These are phyloP conservation scores for Nematostella vectensis DNA, from an alignment of 92 coral and sea anemone genomes.

Conservation along the genomic window DNA sequence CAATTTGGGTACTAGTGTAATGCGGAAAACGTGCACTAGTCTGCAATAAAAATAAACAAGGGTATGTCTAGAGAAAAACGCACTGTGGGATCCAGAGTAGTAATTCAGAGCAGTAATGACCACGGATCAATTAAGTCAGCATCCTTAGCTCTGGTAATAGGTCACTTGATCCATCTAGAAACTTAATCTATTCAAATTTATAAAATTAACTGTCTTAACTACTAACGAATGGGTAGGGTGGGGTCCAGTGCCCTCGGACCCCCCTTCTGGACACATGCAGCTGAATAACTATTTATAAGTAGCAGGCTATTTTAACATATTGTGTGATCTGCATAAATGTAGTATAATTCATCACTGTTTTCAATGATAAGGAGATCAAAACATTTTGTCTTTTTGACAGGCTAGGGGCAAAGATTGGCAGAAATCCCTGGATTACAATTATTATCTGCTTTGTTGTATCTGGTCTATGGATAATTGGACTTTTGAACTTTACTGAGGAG, in stretches of 20 bases:
- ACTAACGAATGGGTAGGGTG: background rate
- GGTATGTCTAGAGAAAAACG: too few species aligned
- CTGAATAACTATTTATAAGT: background rate
- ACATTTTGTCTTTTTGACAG: slow-evolving; percentile 15
- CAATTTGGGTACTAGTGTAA: too few species aligned
- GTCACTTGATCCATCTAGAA: too few species aligned
- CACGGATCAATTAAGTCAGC: too few species aligned
- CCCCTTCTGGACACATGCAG: background rate
- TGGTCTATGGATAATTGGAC: slow-evolving; percentile 62
- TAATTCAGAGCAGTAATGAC: too few species aligned
- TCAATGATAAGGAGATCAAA: background rate
- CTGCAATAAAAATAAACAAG: too few species aligned
- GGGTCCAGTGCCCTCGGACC: background rate
- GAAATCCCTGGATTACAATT: slow-evolving; percentile 79
- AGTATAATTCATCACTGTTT: background rate
- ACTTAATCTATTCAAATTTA: too few species aligned
- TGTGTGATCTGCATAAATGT: background rate
- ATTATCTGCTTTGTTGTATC: slow-evolving; percentile 36
- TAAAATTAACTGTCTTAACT: too few species aligned
- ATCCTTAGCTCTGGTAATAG: too few species aligned
- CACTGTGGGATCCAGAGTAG: too few species aligned
- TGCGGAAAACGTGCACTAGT: too few species aligned
- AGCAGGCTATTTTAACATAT: too few species aligned
- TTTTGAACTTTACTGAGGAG: slow-evolving; percentile 62
- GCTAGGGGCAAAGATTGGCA: slow-evolving; percentile 72